A percentile compares a stretch with the other conserved stretches of the same genome.
These are phyloP conservation scores for Panulirus ornatus DNA, from an alignment of 1,140 invertebrate genomes.

Conservation along the genomic window DNA sequence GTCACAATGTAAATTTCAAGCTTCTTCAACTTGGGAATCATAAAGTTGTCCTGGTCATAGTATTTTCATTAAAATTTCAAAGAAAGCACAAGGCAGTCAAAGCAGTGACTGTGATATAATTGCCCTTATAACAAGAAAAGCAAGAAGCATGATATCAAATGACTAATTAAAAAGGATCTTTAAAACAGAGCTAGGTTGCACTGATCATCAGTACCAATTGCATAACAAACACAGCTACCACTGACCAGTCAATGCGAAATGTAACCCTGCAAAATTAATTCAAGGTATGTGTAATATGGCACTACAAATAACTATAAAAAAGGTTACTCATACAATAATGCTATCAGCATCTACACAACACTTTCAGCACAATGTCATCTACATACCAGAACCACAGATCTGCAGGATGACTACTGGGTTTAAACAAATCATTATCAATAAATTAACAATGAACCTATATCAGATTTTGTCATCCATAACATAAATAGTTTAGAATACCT, in stretches of 20 bases:
- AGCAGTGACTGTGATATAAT: neutral
- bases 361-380: no score
- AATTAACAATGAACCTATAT: no score
- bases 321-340: no score
- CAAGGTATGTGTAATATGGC: neutral
- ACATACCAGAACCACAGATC: no score
- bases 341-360: no score
- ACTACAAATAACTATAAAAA: neutral
- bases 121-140: neutral
- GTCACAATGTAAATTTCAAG: constrained; percentile 28
- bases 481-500: no score
- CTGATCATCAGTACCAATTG: no score
- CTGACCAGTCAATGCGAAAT: neutral
- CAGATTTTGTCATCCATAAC: no score
- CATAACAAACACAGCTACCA: neutral
- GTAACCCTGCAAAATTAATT: constrained; percentile 13
- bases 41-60: neutral
- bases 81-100: neutral
- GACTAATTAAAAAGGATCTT: neutral
- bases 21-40: neutral
- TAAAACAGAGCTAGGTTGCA: no score
- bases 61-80: neutral
- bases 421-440: no score
- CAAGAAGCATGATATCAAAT: neutral
- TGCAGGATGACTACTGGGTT: no score